A percentile compares a stretch with the other conserved stretches of the same genome.
These are phyloP conservation scores for Andrena flavipes DNA, from an alignment of 2,888 invertebrate species.

Conservation along the genomic window DNA sequence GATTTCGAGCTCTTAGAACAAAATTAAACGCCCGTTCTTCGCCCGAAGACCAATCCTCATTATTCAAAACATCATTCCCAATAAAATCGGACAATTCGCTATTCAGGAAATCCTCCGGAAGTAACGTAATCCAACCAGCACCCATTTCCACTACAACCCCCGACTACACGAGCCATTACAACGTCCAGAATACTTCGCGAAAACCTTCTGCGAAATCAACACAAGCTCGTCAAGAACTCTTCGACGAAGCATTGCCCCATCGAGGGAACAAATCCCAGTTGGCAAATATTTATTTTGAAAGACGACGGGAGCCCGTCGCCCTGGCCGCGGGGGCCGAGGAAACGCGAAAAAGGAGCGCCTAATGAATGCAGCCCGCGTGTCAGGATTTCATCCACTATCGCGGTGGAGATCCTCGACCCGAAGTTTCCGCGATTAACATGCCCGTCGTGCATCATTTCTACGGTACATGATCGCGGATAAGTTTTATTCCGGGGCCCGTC, in stretches of 20 bases:
- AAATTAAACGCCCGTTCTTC: neutral
- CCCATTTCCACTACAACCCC: too few relatives aligned
- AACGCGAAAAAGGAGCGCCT: neutral
- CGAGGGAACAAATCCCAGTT: neutral
- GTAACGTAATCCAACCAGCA: too few relatives aligned
- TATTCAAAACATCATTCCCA: too few relatives aligned
- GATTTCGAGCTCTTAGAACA: too few relatives aligned
- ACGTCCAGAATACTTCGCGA: too few relatives aligned
- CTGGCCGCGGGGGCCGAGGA: neutral
- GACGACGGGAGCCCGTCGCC: neutral
- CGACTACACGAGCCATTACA: too few relatives aligned
- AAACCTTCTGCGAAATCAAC: neutral
- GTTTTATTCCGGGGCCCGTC: conserved; percentile 15
- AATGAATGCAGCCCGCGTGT: neutral
- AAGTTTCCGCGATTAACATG: conserved; percentile 28
- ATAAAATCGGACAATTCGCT: too few relatives aligned
- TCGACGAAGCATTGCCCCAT: neutral
- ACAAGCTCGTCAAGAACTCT: neutral
- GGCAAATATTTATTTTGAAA: neutral
- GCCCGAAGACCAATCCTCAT: too few relatives aligned
- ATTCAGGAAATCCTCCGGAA: too few relatives aligned
- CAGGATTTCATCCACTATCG: neutral
- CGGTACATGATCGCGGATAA: conserved; percentile 26
- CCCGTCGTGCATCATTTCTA: conserved; percentile 20
- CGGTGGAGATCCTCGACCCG: neutral